Evolutionary conservation across 2,888 invertebrate species (phyloP).

Genomic region (Eulithis testata): DNA sequence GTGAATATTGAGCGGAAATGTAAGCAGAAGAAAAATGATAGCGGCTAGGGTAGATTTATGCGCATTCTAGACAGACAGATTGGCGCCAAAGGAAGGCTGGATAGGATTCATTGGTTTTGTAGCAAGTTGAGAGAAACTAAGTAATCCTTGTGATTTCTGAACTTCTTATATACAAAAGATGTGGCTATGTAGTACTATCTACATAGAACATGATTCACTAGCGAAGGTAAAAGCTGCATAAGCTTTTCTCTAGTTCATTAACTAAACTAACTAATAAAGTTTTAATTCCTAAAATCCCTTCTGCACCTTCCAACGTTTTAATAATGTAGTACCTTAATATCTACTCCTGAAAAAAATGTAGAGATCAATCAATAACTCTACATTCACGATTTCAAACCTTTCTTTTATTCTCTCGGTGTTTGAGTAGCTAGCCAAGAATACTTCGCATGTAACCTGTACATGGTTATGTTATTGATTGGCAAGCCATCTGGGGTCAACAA

Average conservation of each 20-base stretch:
- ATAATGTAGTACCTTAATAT: no score
- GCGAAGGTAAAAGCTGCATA: no score
- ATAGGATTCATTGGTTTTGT: not conserved
- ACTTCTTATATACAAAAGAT: no score
- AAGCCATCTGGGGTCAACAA: slow-evolving; percentile 53
- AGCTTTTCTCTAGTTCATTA: no score
- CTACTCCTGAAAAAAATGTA: no score
- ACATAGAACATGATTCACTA: no score
- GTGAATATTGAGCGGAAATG: slow-evolving; percentile 31
- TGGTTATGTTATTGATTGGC: slow-evolving; percentile 67
- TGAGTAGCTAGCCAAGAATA: slow-evolving; percentile 4
- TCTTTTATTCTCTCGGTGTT: slow-evolving; percentile 16
- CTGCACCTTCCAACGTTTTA: no score
- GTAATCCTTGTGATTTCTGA: no score
- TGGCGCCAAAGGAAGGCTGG: slow-evolving; percentile 34
- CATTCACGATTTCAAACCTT: not conserved
- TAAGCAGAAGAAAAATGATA: slow-evolving; percentile 26
- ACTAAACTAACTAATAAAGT: no score
- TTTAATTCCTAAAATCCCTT: no score
- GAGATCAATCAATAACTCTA: no score
- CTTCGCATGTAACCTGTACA: slow-evolving; percentile 44
- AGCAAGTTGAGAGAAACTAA: not conserved
- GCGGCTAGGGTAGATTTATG: slow-evolving; percentile 26
- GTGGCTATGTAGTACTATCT: no score
- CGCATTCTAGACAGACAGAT: slow-evolving; percentile 34